Evolutionary conservation across 2,113 vertebrate species (phyloP).

Genomic region (Chaetodon auriga): DNA sequence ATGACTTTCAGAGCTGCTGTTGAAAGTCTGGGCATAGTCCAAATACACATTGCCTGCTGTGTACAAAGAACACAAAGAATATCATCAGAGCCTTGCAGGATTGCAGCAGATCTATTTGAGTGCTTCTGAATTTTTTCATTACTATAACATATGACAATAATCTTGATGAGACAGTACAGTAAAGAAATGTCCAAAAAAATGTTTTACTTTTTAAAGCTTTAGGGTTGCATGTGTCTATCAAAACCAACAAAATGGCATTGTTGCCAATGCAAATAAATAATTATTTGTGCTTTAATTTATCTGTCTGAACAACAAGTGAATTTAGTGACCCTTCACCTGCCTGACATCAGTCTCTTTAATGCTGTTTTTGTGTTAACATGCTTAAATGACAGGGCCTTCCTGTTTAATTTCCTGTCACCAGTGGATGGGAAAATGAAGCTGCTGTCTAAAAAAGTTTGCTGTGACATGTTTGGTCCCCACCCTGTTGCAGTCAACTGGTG

Average conservation of each 20-base stretch:
- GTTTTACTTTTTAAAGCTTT: not conserved
- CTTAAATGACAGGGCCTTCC: constrained; percentile 37
- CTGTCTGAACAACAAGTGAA: not conserved
- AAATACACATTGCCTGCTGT: constrained; percentile 47
- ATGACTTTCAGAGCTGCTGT: constrained; percentile 77
- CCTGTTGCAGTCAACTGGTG: too few species aligned
- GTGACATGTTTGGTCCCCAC: too few species aligned
- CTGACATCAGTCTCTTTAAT: constrained; percentile 5
- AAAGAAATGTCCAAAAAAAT: not conserved
- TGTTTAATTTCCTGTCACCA: constrained; percentile 36
- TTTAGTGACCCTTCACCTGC: not conserved
- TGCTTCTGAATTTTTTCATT: constrained; percentile 1
- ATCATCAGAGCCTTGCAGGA: constrained; percentile 7
- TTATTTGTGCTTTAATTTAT: not conserved
- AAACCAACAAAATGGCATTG: not conserved
- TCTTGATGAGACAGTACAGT: too few species aligned
- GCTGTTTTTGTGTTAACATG: constrained; percentile 47
- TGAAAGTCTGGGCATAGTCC: constrained; percentile 60
- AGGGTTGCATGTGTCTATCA: not conserved
- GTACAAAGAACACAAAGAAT: constrained; percentile 51
- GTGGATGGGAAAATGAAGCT: not conserved
- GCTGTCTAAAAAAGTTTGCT: constrained; percentile 2
- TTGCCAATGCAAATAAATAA: not conserved
- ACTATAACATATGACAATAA: too few species aligned
- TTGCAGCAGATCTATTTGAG: not conserved